phyloP scores from a whole-genome alignment of 2,888 invertebrate genomes.

The Coelogynopora nodosa region DNA sequence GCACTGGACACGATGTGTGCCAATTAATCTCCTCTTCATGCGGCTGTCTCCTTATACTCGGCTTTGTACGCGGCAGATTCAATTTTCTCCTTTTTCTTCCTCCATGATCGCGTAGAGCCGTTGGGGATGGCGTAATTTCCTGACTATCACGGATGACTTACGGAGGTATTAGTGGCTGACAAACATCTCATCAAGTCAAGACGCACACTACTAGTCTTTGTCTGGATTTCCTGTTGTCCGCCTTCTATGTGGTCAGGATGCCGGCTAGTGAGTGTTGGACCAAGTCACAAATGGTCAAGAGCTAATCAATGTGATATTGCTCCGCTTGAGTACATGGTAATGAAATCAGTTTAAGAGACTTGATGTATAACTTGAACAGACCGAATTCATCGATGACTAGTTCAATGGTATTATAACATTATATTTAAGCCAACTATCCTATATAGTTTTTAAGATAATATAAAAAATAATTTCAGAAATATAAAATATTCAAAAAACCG shows the following conservation, averaged over 20 bases:
- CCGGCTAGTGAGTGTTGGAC: background rate
- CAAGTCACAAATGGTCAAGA: background rate
- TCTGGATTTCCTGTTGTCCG: background rate
- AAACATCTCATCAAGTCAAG: conserved; percentile 13
- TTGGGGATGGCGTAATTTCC: background rate
- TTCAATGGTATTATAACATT: background rate
- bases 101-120: background rate
- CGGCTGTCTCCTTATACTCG: background rate
- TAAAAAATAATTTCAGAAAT: too few relatives aligned
- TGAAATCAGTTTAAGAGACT: background rate
- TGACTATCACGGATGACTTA: background rate
- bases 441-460: too few relatives aligned
- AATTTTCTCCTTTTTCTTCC: background rate
- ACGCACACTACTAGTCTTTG: background rate
- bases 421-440: too few relatives aligned
- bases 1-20: background rate
- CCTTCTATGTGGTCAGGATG: background rate
- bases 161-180: background rate
- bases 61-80: background rate
- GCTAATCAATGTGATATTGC: background rate
- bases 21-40: background rate
- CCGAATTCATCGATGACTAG: background rate
- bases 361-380: background rate
- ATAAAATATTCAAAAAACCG: too few relatives aligned
- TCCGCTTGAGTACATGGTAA: background rate